A percentile compares a stretch with the other conserved stretches of the same genome.
Evolutionary conservation across 2,797 vertebrate genomes (phyloP).

Genomic region (Onychomys arenicola): DNA sequence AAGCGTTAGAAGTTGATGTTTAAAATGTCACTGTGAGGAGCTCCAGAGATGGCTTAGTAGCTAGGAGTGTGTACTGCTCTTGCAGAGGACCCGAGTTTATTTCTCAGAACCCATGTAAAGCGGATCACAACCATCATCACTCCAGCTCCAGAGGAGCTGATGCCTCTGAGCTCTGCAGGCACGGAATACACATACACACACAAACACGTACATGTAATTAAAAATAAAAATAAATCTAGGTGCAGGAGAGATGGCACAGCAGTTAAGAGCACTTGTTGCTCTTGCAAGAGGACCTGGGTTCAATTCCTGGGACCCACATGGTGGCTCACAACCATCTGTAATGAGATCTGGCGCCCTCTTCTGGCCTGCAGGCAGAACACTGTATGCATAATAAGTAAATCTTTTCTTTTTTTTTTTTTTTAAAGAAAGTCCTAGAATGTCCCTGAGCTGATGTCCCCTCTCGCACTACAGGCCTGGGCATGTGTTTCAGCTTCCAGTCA

Average conservation of each 20-base stretch:
- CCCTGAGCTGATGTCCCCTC: not conserved
- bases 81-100: not conserved
- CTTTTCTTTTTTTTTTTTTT: no score
- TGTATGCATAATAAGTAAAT: no score
- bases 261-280: not conserved
- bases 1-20: not conserved
- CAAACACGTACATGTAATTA: not conserved
- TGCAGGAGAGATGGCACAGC: not conserved
- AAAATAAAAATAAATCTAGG: not conserved
- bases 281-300: not conserved
- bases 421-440: not conserved
- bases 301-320: not conserved
- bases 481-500: conserved; percentile 96
- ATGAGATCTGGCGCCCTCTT: no score
- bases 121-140: not conserved
- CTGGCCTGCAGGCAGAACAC: no score
- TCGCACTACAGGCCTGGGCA: conserved; percentile 92
- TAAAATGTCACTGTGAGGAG: not conserved
- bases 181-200: not conserved
- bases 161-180: not conserved
- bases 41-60: not conserved
- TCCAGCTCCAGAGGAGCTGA: not conserved
- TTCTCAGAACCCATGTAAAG: not conserved
- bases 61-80: not conserved
- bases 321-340: not conserved